Conservation (phyloP, 2,888 invertebrate species). For the Drosophila anomalipes region DNA sequence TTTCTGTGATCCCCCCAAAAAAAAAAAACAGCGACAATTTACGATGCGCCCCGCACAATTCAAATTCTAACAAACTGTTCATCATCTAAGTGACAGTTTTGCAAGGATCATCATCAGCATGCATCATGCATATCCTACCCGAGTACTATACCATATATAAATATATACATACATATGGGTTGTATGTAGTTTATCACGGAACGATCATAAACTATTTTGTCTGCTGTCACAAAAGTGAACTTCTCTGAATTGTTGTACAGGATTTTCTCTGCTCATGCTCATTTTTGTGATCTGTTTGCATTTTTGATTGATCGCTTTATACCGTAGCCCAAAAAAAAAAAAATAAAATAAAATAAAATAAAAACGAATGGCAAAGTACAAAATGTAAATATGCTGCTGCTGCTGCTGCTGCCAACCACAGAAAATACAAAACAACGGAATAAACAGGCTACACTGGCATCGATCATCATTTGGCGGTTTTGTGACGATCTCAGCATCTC, state of each 20-base stretch:
- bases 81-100: conserved; percentile 77
- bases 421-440: conserved; percentile 11
- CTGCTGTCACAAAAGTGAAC: conserved; percentile 62
- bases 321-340: conserved; percentile 50
- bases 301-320: conserved; percentile 84
- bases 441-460: conserved; percentile 55
- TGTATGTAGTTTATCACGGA: conserved; percentile 69
- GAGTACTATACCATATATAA: conserved; percentile 21
- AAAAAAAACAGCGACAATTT: conserved; percentile 67
- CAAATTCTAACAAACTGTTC: conserved; percentile 84
- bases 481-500: conserved; percentile 50
- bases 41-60: conserved; percentile 82
- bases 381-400: conserved; percentile 68
- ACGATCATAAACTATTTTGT: conserved; percentile 82
- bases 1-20: conserved; percentile 4
- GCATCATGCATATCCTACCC: conserved; percentile 34
- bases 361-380: conserved; percentile 60
- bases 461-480: conserved; percentile 78
- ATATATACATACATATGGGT: conserved; percentile 33
- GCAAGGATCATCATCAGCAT: conserved; percentile 31
- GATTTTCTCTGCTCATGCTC: conserved; percentile 31
- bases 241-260: conserved; percentile 62
- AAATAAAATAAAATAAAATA: conserved; percentile 3
- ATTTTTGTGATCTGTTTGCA: conserved; percentile 66
- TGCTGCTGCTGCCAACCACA: conserved; percentile 44